Base-by-base conservation (phyloP, 2,113 vertebrate species). In the Poicephalus gulielmi region DNA sequence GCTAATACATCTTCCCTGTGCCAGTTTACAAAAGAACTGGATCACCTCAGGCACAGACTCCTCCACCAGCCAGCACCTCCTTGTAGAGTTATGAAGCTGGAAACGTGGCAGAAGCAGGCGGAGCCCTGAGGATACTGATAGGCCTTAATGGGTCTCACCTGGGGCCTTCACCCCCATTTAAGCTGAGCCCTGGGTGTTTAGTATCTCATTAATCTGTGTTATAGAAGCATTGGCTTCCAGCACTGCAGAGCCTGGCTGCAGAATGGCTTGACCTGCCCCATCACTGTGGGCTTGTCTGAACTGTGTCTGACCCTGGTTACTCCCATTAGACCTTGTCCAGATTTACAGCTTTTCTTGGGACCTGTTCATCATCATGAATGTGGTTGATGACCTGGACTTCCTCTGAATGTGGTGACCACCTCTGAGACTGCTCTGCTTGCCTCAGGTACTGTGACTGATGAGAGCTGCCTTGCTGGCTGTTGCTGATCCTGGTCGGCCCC, bases 141-240 rank as follows among this genome's bases (percentile, higher is more conserved):
- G 63, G 7, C 17, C 20, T 39, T 57, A 23, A 17, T 30, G 44
- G 17, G 30, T 60, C 20, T 69, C 66, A 67, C 44, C 17, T 46
- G 46, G 19, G 41, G 20, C 41, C 35, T 52, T 53, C 9, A 59
- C 6, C 7, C 19, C 17, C 10, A 18, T 20, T 24, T 69, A 49
- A 77, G 33, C 28, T 68, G 71, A 71, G 62, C 22, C 39, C 35
- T 47, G 20, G 23, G 5, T 22, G 16, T 17, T 43, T 8, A 12
- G 17, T 22, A 17, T 63, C 17, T 67, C 30, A 5, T 0, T n/a
- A 13, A 7, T 24, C 30, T 20, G 1, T 4, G 3, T 2, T 53
- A 20, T 30, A 53, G 43, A 44, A 43, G 28, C 6, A 5, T 2
- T 39, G 39, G 13, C 23, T 41, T 62, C 16, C 11, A n/a, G 59